These are phyloP conservation scores for Philypnodon macrostomus DNA, from an alignment of 2,797 vertebrate genomes.

Conservation along the genomic window DNA sequence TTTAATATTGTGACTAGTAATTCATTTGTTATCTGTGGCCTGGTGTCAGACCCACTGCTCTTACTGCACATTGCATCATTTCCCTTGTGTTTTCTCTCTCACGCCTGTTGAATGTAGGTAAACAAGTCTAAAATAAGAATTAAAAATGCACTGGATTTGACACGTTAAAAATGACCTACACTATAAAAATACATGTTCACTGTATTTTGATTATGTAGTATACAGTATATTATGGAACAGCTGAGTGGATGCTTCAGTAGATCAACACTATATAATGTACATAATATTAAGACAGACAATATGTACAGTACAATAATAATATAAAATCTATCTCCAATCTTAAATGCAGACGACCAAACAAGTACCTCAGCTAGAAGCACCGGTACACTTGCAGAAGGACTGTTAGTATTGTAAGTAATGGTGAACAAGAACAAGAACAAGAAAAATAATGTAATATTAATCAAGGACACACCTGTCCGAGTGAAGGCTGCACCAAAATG, in stretches of 20 bases:
- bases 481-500: constrained; percentile 3
- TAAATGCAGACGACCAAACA: too few relatives aligned
- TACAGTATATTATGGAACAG: too few relatives aligned
- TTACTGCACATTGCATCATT: constrained; percentile 1
- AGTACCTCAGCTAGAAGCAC: too few relatives aligned
- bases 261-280: too few relatives aligned
- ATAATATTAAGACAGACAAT: too few relatives aligned
- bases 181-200: background rate
- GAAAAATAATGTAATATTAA: background rate
- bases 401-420: background rate
- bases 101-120: background rate
- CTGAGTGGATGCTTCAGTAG: too few relatives aligned
- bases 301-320: too few relatives aligned
- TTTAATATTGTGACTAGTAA: background rate
- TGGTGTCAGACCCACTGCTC: background rate
- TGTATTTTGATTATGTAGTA: background rate
- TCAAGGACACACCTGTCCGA: constrained; percentile 11
- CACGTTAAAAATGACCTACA: background rate
- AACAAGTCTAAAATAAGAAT: background rate
- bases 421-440: background rate
- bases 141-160: background rate
- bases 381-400: background rate
- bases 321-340: too few relatives aligned
- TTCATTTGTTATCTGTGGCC: constrained; percentile 1
- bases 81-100: background rate